Base-by-base conservation (phyloP, 2,888 invertebrate species). In the Corythucha ciliata region DNA sequence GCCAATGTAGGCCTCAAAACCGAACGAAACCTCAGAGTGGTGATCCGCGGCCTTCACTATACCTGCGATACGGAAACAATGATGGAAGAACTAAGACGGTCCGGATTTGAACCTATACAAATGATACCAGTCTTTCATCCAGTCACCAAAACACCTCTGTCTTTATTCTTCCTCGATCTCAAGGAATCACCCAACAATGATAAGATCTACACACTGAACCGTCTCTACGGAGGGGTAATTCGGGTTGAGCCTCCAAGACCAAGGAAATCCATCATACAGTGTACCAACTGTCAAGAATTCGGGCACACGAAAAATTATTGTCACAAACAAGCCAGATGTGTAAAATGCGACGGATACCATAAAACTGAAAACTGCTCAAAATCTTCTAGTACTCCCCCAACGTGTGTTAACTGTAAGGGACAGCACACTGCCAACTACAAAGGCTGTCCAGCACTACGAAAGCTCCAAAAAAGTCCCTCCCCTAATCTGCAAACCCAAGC, bases 261-360 rank as follows among this genome's bases (percentile, higher is more conserved):
- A 4, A 45, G 32, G 20, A 39, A 21, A 12, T 4, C 14, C 2
- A 24, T 45, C 4, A 27, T 33, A 3, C 45, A 37, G 33, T 45
- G 45, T 33, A 10, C 14, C 4, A 27, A 45, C 6, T 37, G 47
- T 16, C 47, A 47, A 24, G 37, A 36, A 22, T 47, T 10, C 26
- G 47, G 47, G 2, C 47, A 47, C 16, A 21, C 27, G 10, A 45
- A 45, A 32, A 3, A 45, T 45, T 45, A 27, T 29, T 45, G 45
- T 16, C 45, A 45, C 8, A 25, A 14, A 7, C 34, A 20, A 2
- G 21, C 34, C 3, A 42, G 37, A 2, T 47, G 47, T 37, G 47
- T 47, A 5, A 47, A 47, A 37, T 47, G 47, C 18, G 26, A 47
- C 8, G 5, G 4, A 37, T 2, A 20, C 2, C 47, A 47, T 12